Base-by-base conservation (phyloP, 2,888 invertebrate species). In the Eristalis intricaria region DNA sequence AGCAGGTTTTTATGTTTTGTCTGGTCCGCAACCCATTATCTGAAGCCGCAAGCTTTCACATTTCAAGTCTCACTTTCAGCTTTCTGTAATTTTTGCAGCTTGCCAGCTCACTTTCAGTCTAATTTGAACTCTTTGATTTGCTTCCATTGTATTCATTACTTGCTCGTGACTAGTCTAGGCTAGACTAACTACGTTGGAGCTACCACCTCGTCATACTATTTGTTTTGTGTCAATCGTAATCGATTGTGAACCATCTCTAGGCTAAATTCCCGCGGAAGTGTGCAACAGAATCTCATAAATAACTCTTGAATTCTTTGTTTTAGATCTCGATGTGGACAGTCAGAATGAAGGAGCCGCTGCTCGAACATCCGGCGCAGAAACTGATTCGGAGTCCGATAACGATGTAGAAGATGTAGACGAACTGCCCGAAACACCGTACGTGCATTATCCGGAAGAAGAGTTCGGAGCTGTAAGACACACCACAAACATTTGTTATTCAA, bases 241-340 rank as follows among this genome's bases (percentile, higher is more conserved):
- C 19, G 50, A 50, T 50, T 50, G 50, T 10, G 19, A 19, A 8
- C 26, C 13, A 60, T 60, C 26, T 60, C 60, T 60, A 60, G 60
- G 26, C 60, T 23, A 60, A 60, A 26, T 15, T 8, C 4, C 4
- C 26, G 4, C 26, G 26, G 50, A 50, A 50, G 19, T 19, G 4
- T n/a, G 4, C 15, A 23, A 26, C 15, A 0, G 5, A 1, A 1
- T 5, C 15, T 26, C 1, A 4, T 4, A 15, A 40, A 22, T 66
- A 7, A 66, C 50, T 32, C 19, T 22, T 7, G 2, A 35, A 77
- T 78, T 71, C 68, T 0, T 29, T 65, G 19, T 74, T 74, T 1
- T 32, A 96, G 96, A 96, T 94, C 93, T 96, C 91, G 96, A 96
- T 92, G 96, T 96, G 90, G 95, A 96, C 90, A 95, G 95, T 91